Evolutionary conservation across 2,888 invertebrate species (phyloP).

Genomic region (Cataglyphis livida): DNA sequence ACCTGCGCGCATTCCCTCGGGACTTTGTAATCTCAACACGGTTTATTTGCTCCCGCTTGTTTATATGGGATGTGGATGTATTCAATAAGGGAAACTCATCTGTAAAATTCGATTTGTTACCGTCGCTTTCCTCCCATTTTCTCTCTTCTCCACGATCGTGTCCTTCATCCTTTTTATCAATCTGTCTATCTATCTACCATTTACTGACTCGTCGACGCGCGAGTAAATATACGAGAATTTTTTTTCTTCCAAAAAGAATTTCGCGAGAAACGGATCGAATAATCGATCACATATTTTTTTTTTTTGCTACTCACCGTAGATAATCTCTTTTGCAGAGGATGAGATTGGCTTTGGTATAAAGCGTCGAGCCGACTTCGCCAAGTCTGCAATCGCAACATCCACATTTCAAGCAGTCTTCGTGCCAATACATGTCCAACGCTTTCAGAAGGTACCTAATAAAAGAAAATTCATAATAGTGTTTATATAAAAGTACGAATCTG

Average conservation of each 20-base stretch:
- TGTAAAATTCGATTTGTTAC: conserved; percentile 84
- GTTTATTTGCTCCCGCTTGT: conserved; percentile 83
- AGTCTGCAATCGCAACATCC: conserved; percentile 97
- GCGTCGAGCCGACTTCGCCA: conserved; percentile 96
- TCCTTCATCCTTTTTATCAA: conserved; percentile 41
- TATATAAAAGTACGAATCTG: neutral
- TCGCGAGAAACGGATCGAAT: neutral
- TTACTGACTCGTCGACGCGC: conserved; percentile 45
- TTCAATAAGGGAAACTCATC: conserved; percentile 85
- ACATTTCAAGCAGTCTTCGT: conserved; percentile 97
- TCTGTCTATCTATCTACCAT: conserved; percentile 31
- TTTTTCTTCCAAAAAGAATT: conserved; percentile 17
- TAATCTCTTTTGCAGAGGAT: conserved; percentile 97
- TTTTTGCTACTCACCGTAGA: conserved; percentile 89
- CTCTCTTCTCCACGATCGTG: conserved; percentile 22
- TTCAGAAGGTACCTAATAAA: conserved; percentile 89
- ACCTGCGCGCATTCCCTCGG: conserved; percentile 83
- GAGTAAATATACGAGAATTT: conserved; percentile 25
- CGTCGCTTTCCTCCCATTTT: conserved; percentile 52
- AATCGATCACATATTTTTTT: neutral
- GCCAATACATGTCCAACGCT: conserved; percentile 96
- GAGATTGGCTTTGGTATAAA: conserved; percentile 96
- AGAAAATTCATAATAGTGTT: neutral
- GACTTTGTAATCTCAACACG: conserved; percentile 84
- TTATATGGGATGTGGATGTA: conserved; percentile 77